phyloP scores from a whole-genome alignment of 2,888 invertebrate genomes.

The Drosophila limbata region DNA sequence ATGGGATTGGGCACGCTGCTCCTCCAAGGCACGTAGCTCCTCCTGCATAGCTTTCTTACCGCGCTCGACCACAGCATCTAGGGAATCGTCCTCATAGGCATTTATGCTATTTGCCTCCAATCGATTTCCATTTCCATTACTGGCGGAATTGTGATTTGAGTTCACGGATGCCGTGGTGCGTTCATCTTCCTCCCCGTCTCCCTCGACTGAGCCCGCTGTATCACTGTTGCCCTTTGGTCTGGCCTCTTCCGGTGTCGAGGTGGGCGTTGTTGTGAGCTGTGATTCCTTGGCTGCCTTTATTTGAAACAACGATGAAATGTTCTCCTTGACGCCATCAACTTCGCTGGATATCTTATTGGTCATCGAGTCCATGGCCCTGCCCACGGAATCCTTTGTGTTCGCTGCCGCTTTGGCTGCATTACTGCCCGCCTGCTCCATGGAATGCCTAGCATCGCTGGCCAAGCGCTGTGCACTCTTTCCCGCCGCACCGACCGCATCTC shows the following conservation, averaged over 20 bases:
- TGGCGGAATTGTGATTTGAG: conserved; percentile 79
- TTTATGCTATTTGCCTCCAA: conserved; percentile 61
- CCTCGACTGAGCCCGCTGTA: conserved; percentile 56
- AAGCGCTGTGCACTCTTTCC: conserved; percentile 66
- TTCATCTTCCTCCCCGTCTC: conserved; percentile 82
- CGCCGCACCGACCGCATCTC: conserved; percentile 66
- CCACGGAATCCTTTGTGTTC: conserved; percentile 70
- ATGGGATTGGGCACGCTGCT: conserved; percentile 43
- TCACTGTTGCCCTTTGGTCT: conserved; percentile 55
- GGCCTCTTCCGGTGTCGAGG: conserved; percentile 56
- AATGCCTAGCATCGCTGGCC: conserved; percentile 62
- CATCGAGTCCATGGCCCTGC: conserved; percentile 69
- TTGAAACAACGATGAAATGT: conserved; percentile 76
- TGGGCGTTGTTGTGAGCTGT: conserved; percentile 40
- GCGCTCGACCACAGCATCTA: conserved; percentile 74
- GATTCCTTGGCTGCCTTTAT: conserved; percentile 72
- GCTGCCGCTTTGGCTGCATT: conserved; percentile 68
- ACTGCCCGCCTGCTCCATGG: conserved; percentile 70
- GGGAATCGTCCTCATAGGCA: conserved; percentile 68
- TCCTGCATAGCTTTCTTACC: conserved; percentile 75
- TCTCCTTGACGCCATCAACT: conserved; percentile 77
- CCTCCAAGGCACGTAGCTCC: conserved; percentile 69
- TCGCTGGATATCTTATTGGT: conserved; percentile 76
- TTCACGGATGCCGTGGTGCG: conserved; percentile 84
- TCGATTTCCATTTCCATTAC: conserved; percentile 65